Conservation (phyloP, 2,888 invertebrate genomes). For the Zeuzera pyrina region DNA sequence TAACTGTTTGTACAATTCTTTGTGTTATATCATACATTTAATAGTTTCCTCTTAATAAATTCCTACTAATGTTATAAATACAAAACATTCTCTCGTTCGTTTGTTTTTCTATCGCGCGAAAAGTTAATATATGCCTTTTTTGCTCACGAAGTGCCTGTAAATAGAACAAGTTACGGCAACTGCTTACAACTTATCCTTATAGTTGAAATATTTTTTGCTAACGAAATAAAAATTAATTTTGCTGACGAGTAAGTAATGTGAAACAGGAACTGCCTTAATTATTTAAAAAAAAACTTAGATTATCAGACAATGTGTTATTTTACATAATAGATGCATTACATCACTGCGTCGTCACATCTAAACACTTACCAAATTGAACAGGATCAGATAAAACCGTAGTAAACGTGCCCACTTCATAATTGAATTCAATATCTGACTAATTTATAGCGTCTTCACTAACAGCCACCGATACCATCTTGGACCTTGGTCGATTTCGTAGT, state of each 20-base stretch:
- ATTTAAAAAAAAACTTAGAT: constrained; percentile 10
- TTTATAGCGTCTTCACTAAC: constrained; percentile 40
- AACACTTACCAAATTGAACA: constrained; percentile 16
- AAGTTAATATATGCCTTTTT: no score
- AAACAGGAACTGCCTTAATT: no score
- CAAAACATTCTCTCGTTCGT: no score
- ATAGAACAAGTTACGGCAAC: neutral
- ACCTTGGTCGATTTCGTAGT: constrained; percentile 22
- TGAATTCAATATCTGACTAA: constrained; percentile 45
- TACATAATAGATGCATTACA: constrained; percentile 9
- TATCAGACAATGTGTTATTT: constrained; percentile 7
- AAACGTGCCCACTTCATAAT: constrained; percentile 34
- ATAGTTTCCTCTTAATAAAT: no score
- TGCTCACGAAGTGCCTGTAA: no score
- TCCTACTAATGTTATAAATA: no score
- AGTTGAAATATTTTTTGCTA: no score
- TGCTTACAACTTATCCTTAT: constrained; percentile 2
- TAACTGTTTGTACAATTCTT: no score
- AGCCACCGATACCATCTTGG: constrained; percentile 31
- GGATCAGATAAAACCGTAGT: constrained; percentile 14
- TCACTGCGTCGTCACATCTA: constrained; percentile 17
- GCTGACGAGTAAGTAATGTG: no score
- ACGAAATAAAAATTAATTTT: no score
- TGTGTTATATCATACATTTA: no score
- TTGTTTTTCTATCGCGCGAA: no score